A percentile compares a stretch with the other conserved stretches of the same genome.
Conservation (phyloP, 2,113 vertebrate species). For the Apteryx owenii region DNA sequence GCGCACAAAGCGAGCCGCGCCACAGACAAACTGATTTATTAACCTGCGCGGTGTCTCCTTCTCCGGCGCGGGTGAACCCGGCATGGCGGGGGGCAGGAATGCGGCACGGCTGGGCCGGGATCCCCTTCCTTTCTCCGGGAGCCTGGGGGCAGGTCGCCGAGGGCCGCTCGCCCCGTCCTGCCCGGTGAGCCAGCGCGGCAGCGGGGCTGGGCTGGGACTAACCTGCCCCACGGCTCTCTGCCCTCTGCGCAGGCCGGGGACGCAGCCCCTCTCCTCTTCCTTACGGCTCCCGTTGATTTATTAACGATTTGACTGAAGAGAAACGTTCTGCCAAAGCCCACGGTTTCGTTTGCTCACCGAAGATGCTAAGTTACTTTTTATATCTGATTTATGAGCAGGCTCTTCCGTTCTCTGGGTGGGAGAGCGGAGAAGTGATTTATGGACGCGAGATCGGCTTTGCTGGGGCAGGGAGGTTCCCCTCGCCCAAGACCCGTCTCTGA, state of each 20-base stretch:
- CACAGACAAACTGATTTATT: conserved; percentile 69
- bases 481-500: neutral
- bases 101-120: fast-evolving
- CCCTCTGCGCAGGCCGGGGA: neutral
- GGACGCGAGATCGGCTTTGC: neutral
- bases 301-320: conserved; percentile 43
- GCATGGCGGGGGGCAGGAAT: too few species aligned
- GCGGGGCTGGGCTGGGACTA: too few species aligned
- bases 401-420: neutral
- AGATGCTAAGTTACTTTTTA: conserved; percentile 9
- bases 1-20: conserved; percentile 30
- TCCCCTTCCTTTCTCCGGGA: neutral
- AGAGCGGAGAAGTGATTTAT: neutral
- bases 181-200: too few species aligned
- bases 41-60: neutral
- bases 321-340: conserved; percentile 49
- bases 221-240: fast-evolving
- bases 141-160: fast-evolving
- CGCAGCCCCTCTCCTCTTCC: neutral
- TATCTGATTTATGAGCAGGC: conserved; percentile 38
- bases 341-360: conserved; percentile 51
- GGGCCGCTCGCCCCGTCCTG: too few species aligned
- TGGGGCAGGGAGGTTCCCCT: neutral
- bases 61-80: neutral
- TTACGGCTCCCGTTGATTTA: neutral